Evolutionary conservation across 2,888 invertebrate genomes (phyloP).

Genomic region (Phaedon cochleariae): DNA sequence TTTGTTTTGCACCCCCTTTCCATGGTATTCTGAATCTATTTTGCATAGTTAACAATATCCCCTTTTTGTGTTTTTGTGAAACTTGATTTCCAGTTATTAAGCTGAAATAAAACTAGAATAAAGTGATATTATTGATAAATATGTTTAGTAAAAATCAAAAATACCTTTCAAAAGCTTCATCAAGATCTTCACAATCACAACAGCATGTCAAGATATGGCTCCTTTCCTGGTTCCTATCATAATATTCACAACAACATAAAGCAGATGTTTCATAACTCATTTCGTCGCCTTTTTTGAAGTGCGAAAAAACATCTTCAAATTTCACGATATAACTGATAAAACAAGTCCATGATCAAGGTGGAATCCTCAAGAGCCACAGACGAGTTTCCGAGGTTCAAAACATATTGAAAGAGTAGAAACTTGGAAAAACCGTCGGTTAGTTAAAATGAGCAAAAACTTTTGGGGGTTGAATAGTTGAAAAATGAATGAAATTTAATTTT

Average conservation of each 20-base stretch:
- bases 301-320: too few relatives aligned
- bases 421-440: too few relatives aligned
- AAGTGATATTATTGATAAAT: background rate
- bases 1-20: constrained; percentile 67
- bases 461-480: too few relatives aligned
- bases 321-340: too few relatives aligned
- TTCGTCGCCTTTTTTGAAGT: background rate
- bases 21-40: constrained; percentile 69
- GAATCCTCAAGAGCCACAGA: too few relatives aligned
- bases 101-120: constrained; percentile 53
- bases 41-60: constrained; percentile 63
- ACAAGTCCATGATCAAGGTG: too few relatives aligned
- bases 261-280: constrained; percentile 42
- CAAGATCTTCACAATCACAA: constrained; percentile 68
- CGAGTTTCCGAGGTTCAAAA: too few relatives aligned
- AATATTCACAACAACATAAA: constrained; percentile 70
- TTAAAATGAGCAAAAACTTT: too few relatives aligned
- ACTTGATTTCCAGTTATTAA: constrained; percentile 57
- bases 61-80: constrained; percentile 52
- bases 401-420: too few relatives aligned
- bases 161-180: constrained; percentile 67
- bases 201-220: constrained; percentile 68
- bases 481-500: too few relatives aligned
- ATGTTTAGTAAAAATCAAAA: constrained; percentile 17
- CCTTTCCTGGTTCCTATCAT: constrained; percentile 63